Percentiles rank a stretch among this genome's conserved stretches.
These are phyloP conservation scores for Scolopax rusticola DNA, from an alignment of 2,797 vertebrate species.

Conservation along the genomic window DNA sequence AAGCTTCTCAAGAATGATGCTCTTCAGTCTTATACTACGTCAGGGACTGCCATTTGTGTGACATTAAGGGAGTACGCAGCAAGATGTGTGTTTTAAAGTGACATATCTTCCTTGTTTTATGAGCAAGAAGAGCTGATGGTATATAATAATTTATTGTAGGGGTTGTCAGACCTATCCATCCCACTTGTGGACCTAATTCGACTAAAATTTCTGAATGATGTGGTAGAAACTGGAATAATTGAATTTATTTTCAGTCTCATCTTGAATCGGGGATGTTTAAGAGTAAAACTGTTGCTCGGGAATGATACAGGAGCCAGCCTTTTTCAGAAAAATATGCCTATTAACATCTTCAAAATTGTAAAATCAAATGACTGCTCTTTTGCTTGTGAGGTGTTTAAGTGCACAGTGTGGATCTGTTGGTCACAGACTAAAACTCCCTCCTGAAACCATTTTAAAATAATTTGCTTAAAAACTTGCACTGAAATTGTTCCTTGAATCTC, in stretches of 20 bases:
- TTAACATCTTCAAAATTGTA: rapidly evolving
- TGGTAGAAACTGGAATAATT: neutral
- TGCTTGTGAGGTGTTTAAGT: neutral
- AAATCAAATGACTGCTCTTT: neutral
- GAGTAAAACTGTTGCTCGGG: neutral
- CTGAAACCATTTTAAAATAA: neutral
- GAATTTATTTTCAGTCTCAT: rapidly evolving
- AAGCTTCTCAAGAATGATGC: neutral
- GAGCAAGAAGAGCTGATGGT: neutral
- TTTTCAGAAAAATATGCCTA: neutral
- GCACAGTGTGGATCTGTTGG: neutral
- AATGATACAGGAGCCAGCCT: too few relatives aligned
- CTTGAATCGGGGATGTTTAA: neutral
- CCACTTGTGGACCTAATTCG: neutral
- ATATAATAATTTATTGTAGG: neutral
- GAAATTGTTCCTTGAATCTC: neutral
- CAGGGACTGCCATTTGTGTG: neutral
- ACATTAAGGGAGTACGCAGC: neutral
- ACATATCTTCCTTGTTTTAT: neutral
- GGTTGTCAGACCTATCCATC: neutral
- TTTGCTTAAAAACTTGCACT: neutral
- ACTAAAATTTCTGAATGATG: neutral
- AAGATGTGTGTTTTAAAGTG: neutral
- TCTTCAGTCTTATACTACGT: neutral
- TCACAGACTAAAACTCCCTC: neutral